Conservation (phyloP, 2,797 vertebrate species). For the Vireo griseus region DNA sequence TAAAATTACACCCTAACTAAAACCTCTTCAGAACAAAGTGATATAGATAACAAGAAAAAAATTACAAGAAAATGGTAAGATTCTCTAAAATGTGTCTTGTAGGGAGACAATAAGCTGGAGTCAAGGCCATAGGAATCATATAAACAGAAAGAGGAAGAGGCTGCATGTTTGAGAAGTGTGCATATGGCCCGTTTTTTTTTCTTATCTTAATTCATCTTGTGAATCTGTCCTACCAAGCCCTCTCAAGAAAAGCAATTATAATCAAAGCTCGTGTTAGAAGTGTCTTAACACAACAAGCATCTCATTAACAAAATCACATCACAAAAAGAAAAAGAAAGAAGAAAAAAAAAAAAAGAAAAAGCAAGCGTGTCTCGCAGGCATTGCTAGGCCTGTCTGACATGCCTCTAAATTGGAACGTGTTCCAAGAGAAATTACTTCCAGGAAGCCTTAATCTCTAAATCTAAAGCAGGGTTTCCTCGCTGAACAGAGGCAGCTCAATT, state of each 20-base stretch:
- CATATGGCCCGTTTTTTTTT: background rate
- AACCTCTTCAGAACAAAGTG: background rate
- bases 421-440: conserved; percentile 5
- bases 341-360: accelerated
- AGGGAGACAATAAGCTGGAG: background rate
- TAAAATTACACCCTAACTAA: background rate
- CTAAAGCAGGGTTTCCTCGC: conserved; percentile 26
- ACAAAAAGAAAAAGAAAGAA: background rate
- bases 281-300: background rate
- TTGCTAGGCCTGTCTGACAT: background rate
- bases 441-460: conserved; percentile 43
- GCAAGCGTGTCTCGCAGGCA: background rate
- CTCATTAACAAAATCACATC: background rate
- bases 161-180: background rate
- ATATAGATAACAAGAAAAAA: background rate
- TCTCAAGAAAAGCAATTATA: background rate
- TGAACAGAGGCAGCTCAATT: conserved; percentile 7
- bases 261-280: accelerated
- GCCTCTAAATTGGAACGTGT: background rate
- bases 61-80: background rate
- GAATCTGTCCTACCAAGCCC: background rate
- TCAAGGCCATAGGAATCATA: background rate
- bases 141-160: background rate
- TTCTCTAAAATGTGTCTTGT: background rate
- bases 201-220: background rate